Percentiles rank a stretch among this genome's conserved stretches.
Evolutionary conservation across 2,797 vertebrate species (phyloP).

Genomic region (Austrolebias charrua): DNA sequence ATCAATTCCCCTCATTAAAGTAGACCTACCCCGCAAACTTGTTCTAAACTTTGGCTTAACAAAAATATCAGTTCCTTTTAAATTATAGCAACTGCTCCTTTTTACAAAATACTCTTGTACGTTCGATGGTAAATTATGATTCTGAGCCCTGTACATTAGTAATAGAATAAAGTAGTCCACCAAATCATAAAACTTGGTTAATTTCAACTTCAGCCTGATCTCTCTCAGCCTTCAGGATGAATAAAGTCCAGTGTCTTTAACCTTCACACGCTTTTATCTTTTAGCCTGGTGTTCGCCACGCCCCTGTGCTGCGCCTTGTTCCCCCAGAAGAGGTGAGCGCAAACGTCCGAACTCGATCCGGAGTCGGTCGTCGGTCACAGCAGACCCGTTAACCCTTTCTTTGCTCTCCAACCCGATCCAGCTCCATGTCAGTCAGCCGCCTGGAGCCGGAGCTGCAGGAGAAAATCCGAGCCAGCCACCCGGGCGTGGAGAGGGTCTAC

Average conservation of each 20-base stretch:
- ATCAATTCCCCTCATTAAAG: no score
- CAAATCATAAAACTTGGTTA: no score
- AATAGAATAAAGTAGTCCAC: no score
- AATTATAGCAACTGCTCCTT: no score
- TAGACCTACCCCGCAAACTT: no score
- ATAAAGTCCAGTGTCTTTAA: background rate
- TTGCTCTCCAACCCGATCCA: slow-evolving; percentile 46
- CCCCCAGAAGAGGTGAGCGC: slow-evolving; percentile 93
- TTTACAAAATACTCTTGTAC: no score
- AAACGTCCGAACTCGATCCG: slow-evolving; percentile 3
- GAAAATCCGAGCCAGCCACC: slow-evolving; percentile 83
- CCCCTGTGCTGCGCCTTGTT: slow-evolving; percentile 97
- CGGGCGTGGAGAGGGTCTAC: no score
- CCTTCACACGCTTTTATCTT: slow-evolving; percentile 36
- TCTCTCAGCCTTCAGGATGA: background rate
- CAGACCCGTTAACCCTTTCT: slow-evolving; percentile 8
- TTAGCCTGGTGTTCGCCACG: slow-evolving; percentile 95
- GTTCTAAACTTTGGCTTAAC: no score
- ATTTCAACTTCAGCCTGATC: slow-evolving; percentile 7
- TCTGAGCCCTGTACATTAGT: no score
- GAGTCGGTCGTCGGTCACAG: background rate
- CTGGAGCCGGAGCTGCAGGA: slow-evolving; percentile 93
- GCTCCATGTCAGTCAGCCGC: slow-evolving; percentile 90
- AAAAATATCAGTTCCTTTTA: no score
- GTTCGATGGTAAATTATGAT: no score